Evolutionary conservation across 2,113 vertebrate species (phyloP), one percentile per base, ranked within the genome.

Genomic region (Proterorhinus semilunaris): DNA sequence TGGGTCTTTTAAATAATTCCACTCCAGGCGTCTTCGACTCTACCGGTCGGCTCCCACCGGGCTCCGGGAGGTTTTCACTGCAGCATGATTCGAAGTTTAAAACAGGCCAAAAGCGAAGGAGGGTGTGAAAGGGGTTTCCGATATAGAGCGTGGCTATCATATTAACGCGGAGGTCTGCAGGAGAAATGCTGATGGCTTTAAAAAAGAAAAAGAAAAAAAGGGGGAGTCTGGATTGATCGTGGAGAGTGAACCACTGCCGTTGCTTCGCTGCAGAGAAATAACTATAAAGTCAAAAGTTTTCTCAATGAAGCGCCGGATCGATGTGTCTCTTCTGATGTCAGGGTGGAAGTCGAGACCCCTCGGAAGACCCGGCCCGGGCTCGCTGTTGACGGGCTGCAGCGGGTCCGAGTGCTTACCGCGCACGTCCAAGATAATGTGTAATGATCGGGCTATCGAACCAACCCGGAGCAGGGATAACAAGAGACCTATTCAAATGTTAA

Each of bases 281-380:
- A 47, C 46, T 47, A 47, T 6, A 47, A 47, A 47, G 46, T 47
- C 76, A 86, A 86, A 21, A 85, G 27, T 89, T 86, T 91, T 66
- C 71, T 52, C 7, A 47, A 78, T 71, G 50, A 88, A 75, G 79
- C 77, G 80, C 72, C 67, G 71, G 90, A 91, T 84, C 86, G 84
- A 88, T 88, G 85, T 76, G 78, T 86, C 86, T 85, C 80, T 79
- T 89, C 86, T 88, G 87, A 91, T 91, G 88, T 91, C 91, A 36
- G 27, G 27, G 27, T 88, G 92, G 92, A 92, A 87, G 78, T 75
- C 72, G 65, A 76, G 81, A 71, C 74, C 81, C 85, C 85, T 83
- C 76, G 12, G 74, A 78, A 89, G 72, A 7, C 76, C 82, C 80
- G 82, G 76, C 83, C 86, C 79, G 85, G 80, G 86, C 83, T 65